phyloP scores from a whole-genome alignment of 2,797 vertebrate species.

The Xyrichtys novacula region DNA sequence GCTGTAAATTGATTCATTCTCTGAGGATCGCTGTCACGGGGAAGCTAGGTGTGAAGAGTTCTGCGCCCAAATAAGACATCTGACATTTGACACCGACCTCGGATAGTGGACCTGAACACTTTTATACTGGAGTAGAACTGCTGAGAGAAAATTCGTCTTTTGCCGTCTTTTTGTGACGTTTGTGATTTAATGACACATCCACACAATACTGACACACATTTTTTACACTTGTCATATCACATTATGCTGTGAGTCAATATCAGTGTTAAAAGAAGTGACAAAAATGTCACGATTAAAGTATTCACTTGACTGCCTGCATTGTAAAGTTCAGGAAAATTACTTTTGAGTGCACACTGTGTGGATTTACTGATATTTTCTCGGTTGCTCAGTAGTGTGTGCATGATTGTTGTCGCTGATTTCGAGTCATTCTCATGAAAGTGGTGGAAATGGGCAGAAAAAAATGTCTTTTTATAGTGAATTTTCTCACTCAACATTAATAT shows the following conservation, averaged over 20 bases:
- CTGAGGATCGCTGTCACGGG: conserved; percentile 67
- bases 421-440: too few species aligned
- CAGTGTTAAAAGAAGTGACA: neutral
- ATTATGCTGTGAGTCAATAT: conserved; percentile 15
- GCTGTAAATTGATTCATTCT: conserved; percentile 84
- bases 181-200: conserved; percentile 22
- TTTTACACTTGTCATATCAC: conserved; percentile 15
- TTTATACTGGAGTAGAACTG: conserved; percentile 1
- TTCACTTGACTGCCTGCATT: neutral
- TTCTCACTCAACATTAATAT: too few species aligned
- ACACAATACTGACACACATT: conserved; percentile 7
- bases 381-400: too few species aligned
- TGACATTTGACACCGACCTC: conserved; percentile 54
- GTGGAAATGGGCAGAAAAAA: too few species aligned
- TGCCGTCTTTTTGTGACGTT: neutral
- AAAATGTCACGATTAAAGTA: conserved; percentile 15
- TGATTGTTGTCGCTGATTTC: too few species aligned
- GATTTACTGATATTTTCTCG: neutral
- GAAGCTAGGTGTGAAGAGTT: conserved; percentile 62
- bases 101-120: too few species aligned
- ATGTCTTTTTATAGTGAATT: too few species aligned
- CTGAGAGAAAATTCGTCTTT: neutral
- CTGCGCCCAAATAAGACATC: conserved; percentile 46
- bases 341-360: neutral
- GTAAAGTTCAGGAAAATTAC: conserved; percentile 1